phyloP scores from a whole-genome alignment of 2,113 vertebrate genomes.

The Bubalus kerabau region DNA sequence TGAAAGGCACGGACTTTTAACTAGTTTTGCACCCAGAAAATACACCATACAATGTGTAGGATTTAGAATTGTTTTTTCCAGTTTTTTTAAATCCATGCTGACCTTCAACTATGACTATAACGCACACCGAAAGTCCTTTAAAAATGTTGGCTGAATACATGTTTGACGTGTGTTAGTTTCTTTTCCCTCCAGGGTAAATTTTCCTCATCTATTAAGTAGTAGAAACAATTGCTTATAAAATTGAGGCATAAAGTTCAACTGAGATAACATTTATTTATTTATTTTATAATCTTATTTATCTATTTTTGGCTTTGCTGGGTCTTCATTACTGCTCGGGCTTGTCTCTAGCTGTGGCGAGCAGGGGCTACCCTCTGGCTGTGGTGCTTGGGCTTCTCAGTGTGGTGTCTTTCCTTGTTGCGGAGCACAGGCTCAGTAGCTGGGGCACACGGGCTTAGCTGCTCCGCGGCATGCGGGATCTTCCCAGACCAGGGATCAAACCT shows the following conservation, averaged over 20 bases:
- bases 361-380: neutral
- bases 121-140: neutral
- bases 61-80: neutral
- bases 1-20: neutral
- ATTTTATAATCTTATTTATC: neutral
- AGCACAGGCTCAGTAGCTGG: neutral
- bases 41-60: neutral
- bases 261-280: neutral
- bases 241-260: neutral
- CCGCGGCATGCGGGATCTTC: neutral
- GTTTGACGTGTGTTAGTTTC: neutral
- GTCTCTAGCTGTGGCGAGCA: neutral
- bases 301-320: neutral
- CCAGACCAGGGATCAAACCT: neutral
- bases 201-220: neutral
- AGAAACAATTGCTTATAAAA: neutral
- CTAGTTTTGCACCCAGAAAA: neutral
- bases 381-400: rapidly evolving
- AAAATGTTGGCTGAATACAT: neutral
- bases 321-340: neutral
- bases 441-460: neutral
- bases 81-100: neutral
- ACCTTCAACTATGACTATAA: neutral
- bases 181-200: neutral
- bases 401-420: neutral